Evolutionary conservation across 2,797 vertebrate genomes (phyloP).

Genomic region (Emydoidea blandingii): DNA sequence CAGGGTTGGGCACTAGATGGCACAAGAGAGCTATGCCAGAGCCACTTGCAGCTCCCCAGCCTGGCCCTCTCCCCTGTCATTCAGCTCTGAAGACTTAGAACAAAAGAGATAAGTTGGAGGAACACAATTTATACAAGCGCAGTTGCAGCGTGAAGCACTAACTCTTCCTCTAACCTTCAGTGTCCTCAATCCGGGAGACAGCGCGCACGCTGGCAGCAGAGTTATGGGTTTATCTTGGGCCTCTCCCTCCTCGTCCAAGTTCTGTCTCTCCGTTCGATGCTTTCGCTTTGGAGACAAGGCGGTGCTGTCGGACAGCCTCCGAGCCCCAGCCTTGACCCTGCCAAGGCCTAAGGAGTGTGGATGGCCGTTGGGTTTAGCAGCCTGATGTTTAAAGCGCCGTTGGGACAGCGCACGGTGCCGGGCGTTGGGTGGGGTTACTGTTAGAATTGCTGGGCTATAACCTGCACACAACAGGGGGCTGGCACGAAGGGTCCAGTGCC

Average conservation of each 20-base stretch:
- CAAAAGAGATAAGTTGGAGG: slow-evolving; percentile 35
- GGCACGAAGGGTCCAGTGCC: background rate
- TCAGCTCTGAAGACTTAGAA: background rate
- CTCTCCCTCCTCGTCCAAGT: background rate
- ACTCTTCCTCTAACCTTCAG: slow-evolving; percentile 33
- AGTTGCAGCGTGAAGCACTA: background rate
- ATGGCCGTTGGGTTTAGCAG: background rate
- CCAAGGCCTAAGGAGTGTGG: fast-evolving
- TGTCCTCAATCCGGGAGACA: background rate
- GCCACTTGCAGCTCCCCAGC: background rate
- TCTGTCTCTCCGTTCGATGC: background rate
- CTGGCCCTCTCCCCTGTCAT: background rate
- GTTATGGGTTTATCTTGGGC: background rate
- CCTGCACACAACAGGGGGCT: background rate
- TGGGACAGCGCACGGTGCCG: too few relatives aligned
- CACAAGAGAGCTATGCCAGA: slow-evolving; percentile 12
- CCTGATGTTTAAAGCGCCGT: background rate
- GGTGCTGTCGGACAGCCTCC: background rate
- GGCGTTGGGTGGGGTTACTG: too few relatives aligned
- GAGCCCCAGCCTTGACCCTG: fast-evolving
- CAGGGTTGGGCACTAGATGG: slow-evolving; percentile 23
- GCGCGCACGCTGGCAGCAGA: background rate
- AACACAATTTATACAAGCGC: background rate
- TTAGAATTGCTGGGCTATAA: too few relatives aligned
- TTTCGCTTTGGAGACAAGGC: background rate